These are phyloP conservation scores for Aplidium turbinatum DNA, from an alignment of 23 tunicate genomes.

Conservation along the genomic window DNA sequence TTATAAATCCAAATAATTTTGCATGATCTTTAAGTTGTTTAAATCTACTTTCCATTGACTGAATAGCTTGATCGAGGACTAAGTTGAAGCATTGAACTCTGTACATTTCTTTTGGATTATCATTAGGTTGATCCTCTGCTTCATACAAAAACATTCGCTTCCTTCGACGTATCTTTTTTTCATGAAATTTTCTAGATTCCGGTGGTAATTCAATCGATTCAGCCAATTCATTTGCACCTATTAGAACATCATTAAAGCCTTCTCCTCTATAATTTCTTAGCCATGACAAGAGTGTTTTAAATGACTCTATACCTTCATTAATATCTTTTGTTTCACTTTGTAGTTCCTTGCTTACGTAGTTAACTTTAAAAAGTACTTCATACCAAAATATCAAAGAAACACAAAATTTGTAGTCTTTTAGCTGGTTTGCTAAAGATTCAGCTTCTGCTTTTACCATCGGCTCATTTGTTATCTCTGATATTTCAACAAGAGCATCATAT, in stretches of 20 bases:
- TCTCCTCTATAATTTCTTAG: background rate
- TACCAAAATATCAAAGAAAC: background rate
- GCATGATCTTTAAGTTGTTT: too few relatives aligned
- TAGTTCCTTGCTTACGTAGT: too few relatives aligned
- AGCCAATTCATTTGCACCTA: slow-evolving; percentile 2
- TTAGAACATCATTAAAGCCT: too few relatives aligned
- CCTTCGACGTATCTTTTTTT: slow-evolving; percentile 4
- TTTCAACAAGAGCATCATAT: slow-evolving; percentile 11
- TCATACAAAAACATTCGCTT: too few relatives aligned
- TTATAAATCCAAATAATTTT: too few relatives aligned
- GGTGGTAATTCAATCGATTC: slow-evolving; percentile 7
- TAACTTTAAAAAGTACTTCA: background rate
- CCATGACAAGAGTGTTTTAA: slow-evolving; percentile 8
- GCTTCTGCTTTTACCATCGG: slow-evolving; percentile 7
- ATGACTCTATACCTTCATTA: background rate
- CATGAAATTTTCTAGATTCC: slow-evolving; percentile 5
- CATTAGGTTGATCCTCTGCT: too few relatives aligned
- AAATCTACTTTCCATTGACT: too few relatives aligned
- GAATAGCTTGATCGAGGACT: too few relatives aligned
- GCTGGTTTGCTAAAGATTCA: slow-evolving; percentile 2
- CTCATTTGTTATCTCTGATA: slow-evolving; percentile 13
- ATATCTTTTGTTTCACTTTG: background rate
- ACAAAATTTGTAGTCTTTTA: slow-evolving; percentile 20
- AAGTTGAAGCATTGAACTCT: too few relatives aligned
- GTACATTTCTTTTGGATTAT: too few relatives aligned